Percentiles rank a stretch among this genome's conserved stretches.
phyloP scores from a whole-genome alignment of 2,888 invertebrate species.

The Agrypnus murinus region DNA sequence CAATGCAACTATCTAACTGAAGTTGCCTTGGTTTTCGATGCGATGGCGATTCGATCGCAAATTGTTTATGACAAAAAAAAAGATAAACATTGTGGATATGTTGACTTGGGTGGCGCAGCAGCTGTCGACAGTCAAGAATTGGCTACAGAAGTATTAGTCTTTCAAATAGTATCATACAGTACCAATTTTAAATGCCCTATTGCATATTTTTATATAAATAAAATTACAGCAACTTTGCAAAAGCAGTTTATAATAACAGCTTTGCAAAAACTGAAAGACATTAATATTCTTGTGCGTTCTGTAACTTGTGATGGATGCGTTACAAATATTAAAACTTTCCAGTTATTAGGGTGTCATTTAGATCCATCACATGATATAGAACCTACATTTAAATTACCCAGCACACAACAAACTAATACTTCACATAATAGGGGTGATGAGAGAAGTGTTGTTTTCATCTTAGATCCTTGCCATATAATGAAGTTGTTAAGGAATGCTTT shows the following conservation, averaged over 20 bases:
- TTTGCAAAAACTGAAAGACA: slow-evolving; percentile 36
- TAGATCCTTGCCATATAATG: slow-evolving; percentile 21
- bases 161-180: slow-evolving; percentile 47
- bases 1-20: background rate
- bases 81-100: slow-evolving; percentile 36
- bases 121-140: slow-evolving; percentile 27
- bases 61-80: slow-evolving; percentile 11
- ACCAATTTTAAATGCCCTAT: slow-evolving; percentile 52
- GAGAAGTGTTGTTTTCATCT: background rate
- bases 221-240: slow-evolving; percentile 22
- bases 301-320: slow-evolving; percentile 45
- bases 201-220: slow-evolving; percentile 54
- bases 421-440: background rate
- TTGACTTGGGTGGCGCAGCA: slow-evolving; percentile 52
- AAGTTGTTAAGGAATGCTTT: slow-evolving; percentile 39
- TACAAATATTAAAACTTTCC: slow-evolving; percentile 39
- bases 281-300: slow-evolving; percentile 35
- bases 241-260: background rate
- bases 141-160: slow-evolving; percentile 51
- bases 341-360: slow-evolving; percentile 36
- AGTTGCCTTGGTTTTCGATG: slow-evolving; percentile 11
- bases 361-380: background rate
- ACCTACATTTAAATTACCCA: background rate
- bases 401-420: background rate
- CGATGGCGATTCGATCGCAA: slow-evolving; percentile 9